Evolutionary conservation across 2,113 vertebrate species (phyloP).

Genomic region (Crocuta crocuta): DNA sequence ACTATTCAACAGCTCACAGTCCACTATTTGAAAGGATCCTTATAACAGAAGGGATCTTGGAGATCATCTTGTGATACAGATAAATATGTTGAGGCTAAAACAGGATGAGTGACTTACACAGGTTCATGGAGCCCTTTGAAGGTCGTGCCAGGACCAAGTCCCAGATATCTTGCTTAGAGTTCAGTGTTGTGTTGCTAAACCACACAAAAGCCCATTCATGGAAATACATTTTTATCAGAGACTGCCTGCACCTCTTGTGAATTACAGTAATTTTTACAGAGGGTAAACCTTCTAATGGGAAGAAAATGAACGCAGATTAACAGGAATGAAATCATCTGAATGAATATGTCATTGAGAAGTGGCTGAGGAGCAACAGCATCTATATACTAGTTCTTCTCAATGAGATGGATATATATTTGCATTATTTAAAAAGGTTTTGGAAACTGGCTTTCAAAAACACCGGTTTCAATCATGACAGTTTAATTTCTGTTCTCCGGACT

Average conservation of each 20-base stretch:
- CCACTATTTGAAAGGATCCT: neutral
- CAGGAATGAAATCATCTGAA: neutral
- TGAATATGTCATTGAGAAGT: constrained; percentile 17
- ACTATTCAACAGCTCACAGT: neutral
- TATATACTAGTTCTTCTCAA: neutral
- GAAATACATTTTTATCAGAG: constrained; percentile 21
- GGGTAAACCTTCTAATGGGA: neutral
- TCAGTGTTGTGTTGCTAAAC: neutral
- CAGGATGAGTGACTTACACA: neutral
- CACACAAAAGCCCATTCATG: neutral
- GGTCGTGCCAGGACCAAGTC: neutral
- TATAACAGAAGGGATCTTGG: neutral
- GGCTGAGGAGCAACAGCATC: neutral
- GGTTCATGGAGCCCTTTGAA: neutral
- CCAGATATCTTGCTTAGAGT: neutral
- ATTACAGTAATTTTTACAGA: constrained; percentile 5
- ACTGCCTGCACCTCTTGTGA: neutral
- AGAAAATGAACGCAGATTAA: constrained; percentile 41
- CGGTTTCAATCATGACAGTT: neutral
- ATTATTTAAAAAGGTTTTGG: constrained; percentile 24
- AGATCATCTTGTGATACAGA: neutral
- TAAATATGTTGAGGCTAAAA: neutral
- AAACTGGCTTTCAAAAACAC: neutral
- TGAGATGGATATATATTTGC: neutral
- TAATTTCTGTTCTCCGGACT: neutral